Base-by-base conservation (phyloP, 1,140 invertebrate species). In the Cardiocondyla obscurior region DNA sequence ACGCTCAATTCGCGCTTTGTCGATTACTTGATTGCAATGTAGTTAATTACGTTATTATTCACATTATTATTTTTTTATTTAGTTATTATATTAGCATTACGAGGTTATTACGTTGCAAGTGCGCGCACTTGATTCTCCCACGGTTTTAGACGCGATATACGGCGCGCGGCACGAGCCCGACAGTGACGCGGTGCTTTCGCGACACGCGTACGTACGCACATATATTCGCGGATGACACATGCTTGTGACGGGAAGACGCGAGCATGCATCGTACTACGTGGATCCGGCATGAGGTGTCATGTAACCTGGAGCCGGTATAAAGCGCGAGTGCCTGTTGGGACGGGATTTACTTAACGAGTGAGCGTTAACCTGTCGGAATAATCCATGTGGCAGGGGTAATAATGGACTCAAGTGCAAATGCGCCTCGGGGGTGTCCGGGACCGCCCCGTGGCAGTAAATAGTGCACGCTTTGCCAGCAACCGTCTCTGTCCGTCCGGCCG, bases 361-460 rank as follows among this genome's bases (percentile, higher is more conserved):
- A 91, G 89, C 88, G 90, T 91, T 92, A 92, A 92, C 81, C 90
- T 91, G 91, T 92, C 90, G 90, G 90, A 90, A 91, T 92, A 92
- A 92, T 90, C 90, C 88, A 86, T 85, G 83, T 62, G 84, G 85
- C 85, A 81, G 77, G 69, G 87, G 87, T 91, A 91, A 91, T 92
- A 92, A 92, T 91, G 89, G 89, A 90, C 88, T 91, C 83, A 70
- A 89, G 90, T 87, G 88, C 84, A 91, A 90, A 92, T 90, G 89
- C 90, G 81, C 89, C 87, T 88, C 86, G 51, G 81, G 44, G 81
- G 57, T 73, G 62, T 67, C 30, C 74, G 22, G 60, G n/a, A 16
- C 22, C 19, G 60, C 14, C 49, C 51, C 55, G 57, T 51, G 55
- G 57, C n/a, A 53, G 81, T 82, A 82, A 82, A 82, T 82, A 82